These are phyloP conservation scores for Protaetia brevitarsis DNA, from an alignment of 1,140 invertebrate species.

Conservation along the genomic window DNA sequence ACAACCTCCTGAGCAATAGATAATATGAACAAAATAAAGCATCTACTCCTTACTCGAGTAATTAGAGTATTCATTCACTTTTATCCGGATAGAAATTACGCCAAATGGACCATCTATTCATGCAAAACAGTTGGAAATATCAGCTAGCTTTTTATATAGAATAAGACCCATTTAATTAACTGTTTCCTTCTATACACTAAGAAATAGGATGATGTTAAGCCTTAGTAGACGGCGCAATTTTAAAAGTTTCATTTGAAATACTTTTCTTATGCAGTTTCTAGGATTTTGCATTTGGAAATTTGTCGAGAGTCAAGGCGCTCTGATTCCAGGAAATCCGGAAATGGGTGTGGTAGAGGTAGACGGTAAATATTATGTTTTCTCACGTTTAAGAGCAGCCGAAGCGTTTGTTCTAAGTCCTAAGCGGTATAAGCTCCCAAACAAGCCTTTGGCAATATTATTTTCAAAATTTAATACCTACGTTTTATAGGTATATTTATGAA, in stretches of 20 bases:
- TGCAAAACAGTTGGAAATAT: too few species aligned
- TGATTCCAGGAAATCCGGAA: slow-evolving; percentile 64
- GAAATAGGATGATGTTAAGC: not conserved
- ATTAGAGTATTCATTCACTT: too few species aligned
- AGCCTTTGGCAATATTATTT: not conserved
- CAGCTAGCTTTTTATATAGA: too few species aligned
- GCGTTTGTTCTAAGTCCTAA: slow-evolving; percentile 59
- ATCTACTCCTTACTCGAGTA: too few species aligned
- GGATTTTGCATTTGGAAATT: slow-evolving; percentile 65
- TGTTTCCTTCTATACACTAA: too few species aligned
- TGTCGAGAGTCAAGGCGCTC: slow-evolving; percentile 55
- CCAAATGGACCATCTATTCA: too few species aligned
- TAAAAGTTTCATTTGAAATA: not conserved
- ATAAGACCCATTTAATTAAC: too few species aligned
- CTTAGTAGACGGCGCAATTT: not conserved
- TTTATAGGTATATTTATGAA: slow-evolving; percentile 54
- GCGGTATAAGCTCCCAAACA: slow-evolving; percentile 47
- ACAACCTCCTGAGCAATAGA: too few species aligned
- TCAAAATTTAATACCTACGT: slow-evolving; percentile 14
- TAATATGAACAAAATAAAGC: too few species aligned
- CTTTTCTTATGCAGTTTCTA: slow-evolving; percentile 53
- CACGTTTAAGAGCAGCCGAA: slow-evolving; percentile 53
- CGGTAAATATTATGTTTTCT: slow-evolving; percentile 59
- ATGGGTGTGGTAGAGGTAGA: slow-evolving; percentile 58
- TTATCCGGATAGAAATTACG: too few species aligned